Evolutionary conservation across 2,797 vertebrate species (phyloP), one percentile per base, ranked within the genome.

Genomic region (Falco peregrinus): DNA sequence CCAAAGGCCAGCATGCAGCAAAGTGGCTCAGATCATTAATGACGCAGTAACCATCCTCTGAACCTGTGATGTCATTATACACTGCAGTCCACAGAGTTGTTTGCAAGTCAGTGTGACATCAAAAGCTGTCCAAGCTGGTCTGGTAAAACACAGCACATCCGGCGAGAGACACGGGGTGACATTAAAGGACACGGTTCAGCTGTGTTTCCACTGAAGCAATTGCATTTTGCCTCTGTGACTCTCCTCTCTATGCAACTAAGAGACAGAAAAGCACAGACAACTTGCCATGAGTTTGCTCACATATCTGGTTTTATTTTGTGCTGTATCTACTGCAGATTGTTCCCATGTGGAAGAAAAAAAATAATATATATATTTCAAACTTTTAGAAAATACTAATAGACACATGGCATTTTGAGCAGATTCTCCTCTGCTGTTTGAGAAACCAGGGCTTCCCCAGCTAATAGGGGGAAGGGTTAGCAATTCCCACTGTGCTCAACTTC

Each of bases 131-230:
- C 53, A 65, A 59, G 70, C 39, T n/a, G 57, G 26, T 14, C n/a
- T 50, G 47, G 10, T 13, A 18, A 74, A 83, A 84, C 8, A 7
- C 41, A 82, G 54, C 17, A 24, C 25, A 67, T n/a, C 35, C 79
- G 87, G 45, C 3, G 5, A 83, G 31, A 78, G 78, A 71, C 2
- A 1, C 0, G 0, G 14, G 25, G 6, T 50, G 29, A 9, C 14
- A 63, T 9, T 41, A n/a, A 69, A 37, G 18, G 53, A 90, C 77
- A 33, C 0, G 1, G 4, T 24, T 91, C 33, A 74, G 43, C 19
- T 45, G 24, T 57, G 31, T 41, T 90, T 84, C 59, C n/a, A 64
- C 24, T 26, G 29, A 56, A 70, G 74, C 28, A 73, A 76, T 29
- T 6, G 2, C 20, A 22, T 87, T 77, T 87, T 89, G 26, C 19